phyloP scores from a whole-genome alignment of 1,140 invertebrate species.

The Argopecten irradians region DNA sequence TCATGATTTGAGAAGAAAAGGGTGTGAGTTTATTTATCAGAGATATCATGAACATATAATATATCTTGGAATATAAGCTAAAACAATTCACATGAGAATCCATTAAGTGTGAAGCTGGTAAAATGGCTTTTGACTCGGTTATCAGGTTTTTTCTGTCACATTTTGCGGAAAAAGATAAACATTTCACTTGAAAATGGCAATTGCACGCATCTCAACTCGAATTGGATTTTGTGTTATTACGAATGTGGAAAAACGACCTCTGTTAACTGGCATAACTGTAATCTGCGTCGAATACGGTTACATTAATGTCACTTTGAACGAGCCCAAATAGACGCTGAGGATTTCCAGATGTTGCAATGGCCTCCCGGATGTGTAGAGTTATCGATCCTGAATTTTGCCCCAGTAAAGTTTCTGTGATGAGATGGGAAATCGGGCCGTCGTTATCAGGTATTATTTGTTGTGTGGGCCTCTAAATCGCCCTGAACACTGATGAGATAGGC shows the following conservation, averaged over 20 bases:
- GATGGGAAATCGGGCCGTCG: not conserved
- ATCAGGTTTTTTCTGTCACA: no score
- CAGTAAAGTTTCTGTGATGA: not conserved
- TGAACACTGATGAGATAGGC: not conserved
- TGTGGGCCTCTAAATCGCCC: not conserved
- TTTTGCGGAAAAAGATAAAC: not conserved
- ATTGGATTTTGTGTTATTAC: not conserved
- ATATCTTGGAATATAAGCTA: no score
- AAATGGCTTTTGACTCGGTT: no score
- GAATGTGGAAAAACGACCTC: constrained; percentile 20
- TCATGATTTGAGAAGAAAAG: not conserved
- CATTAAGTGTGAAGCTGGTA: no score
- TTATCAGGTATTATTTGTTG: not conserved
- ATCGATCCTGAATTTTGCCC: not conserved
- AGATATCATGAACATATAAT: no score
- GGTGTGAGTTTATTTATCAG: no score
- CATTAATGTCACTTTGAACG: not conserved
- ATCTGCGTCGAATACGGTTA: not conserved
- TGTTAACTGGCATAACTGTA: not conserved
- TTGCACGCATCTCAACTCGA: not conserved
- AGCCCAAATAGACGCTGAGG: not conserved
- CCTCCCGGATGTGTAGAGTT: not conserved
- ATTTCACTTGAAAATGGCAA: not conserved
- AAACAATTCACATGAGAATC: no score
- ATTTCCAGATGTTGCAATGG: not conserved